Percentiles rank a stretch among this genome's conserved stretches.
Conservation (phyloP, 2,113 vertebrate genomes). For the Pitta sordida region DNA sequence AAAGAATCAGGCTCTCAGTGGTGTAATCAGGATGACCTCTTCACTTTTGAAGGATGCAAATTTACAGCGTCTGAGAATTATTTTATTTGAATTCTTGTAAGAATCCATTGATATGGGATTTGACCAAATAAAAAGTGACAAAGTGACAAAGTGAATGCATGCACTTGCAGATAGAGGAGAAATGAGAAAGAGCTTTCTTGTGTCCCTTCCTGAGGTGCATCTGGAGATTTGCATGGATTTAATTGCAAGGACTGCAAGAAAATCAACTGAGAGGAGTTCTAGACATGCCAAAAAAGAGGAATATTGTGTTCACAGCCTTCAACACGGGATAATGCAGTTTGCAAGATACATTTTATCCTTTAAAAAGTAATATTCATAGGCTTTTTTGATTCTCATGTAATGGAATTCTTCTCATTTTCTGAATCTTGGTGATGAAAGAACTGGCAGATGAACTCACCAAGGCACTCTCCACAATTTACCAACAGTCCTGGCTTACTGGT, state of each 20-base stretch:
- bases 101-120: background rate
- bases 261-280: background rate
- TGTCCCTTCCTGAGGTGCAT: background rate
- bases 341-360: background rate
- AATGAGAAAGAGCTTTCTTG: background rate
- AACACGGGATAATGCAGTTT: background rate
- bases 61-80: background rate
- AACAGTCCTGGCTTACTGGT: too few relatives aligned
- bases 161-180: background rate
- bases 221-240: background rate
- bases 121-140: background rate
- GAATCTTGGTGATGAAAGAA: too few relatives aligned
- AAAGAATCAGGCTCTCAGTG: background rate
- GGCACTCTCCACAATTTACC: too few relatives aligned
- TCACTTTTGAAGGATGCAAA: background rate
- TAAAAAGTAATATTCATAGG: background rate
- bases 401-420: background rate
- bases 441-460: too few relatives aligned
- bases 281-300: background rate
- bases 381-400: background rate
- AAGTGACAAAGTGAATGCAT: background rate
- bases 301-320: background rate
- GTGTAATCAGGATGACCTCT: background rate
- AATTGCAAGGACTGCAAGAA: background rate
- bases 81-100: background rate